Evolutionary conservation across 2,113 vertebrate species (phyloP).

Genomic region (Willisornis vidua): DNA sequence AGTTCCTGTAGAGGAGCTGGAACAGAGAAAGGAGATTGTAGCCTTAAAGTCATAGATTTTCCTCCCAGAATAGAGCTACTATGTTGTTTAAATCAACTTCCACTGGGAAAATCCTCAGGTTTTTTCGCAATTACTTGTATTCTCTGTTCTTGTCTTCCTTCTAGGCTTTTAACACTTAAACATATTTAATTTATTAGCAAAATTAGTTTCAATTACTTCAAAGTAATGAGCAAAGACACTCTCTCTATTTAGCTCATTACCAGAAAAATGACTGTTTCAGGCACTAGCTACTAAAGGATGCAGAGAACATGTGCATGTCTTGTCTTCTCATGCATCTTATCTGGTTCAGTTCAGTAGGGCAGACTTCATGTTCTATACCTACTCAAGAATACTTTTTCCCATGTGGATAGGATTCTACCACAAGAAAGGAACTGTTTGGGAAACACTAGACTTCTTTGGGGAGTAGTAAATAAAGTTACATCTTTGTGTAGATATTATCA

Average conservation of each 20-base stretch:
- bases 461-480: background rate
- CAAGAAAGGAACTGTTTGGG: background rate
- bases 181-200: background rate
- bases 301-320: background rate
- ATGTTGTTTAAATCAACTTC: background rate
- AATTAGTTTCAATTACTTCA: background rate
- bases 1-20: background rate
- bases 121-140: background rate
- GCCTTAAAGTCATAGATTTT: background rate
- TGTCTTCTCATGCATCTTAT: background rate
- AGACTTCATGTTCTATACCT: background rate
- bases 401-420: background rate
- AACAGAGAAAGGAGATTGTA: background rate
- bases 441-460: background rate
- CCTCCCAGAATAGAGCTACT: background rate
- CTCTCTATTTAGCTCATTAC: background rate
- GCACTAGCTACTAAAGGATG: background rate
- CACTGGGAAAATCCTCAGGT: rapidly evolving
- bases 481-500: background rate
- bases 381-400: background rate
- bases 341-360: background rate
- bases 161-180: background rate
- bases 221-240: conserved; percentile 10
- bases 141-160: background rate
- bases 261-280: background rate